Evolutionary conservation across 2,113 vertebrate species (phyloP), one percentile per base, ranked within the genome.

Genomic region (Sapayoa aenigma): DNA sequence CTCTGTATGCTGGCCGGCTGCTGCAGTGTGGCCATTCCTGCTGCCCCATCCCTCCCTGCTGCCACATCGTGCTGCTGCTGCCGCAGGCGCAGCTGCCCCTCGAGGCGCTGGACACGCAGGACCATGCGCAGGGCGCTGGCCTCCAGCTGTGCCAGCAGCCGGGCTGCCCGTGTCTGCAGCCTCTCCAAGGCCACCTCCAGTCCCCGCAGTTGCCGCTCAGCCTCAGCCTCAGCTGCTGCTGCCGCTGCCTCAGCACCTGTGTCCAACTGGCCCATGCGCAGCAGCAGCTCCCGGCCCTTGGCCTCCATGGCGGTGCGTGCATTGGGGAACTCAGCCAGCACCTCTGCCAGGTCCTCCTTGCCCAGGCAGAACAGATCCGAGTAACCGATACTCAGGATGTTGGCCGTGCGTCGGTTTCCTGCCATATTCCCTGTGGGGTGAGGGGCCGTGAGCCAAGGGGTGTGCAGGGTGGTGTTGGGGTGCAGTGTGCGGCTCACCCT

Each of bases 341-440:
- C 99, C 31, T 98, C 98, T 0, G 76, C 97, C 89, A 99, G 97
- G 96, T 99, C 98, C 91, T 99, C 99, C 97, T 99, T 99, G 84
- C 98, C 98, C 63, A 99, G 96, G 95, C 99, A 98, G 97, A 99
- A 99, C 7, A 99, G 98, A 96, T 99, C 99, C 0, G 99, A 99
- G 95, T 99, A 98, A 14, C 99, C 99, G 3, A 99, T 98, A 97
- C 99, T 99, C 65, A 98, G 97, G 96, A 99, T 99, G 94, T 99
- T 99, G 78, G 99, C 99, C 1, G 99, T 99, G 75, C 99, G 98
- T 10, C 99, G 98, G 94, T 99, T 99, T 56, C 99, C 99, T 1
- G 98, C 98, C 79, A 90, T 98, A 97, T 99, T 99, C 33, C 99
- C 99, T 99, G 78, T 0, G 9, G 47, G 17, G 14, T 3, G 0